Conservation (phyloP, 2,113 vertebrate species). For the Lophochroa leadbeateri region DNA sequence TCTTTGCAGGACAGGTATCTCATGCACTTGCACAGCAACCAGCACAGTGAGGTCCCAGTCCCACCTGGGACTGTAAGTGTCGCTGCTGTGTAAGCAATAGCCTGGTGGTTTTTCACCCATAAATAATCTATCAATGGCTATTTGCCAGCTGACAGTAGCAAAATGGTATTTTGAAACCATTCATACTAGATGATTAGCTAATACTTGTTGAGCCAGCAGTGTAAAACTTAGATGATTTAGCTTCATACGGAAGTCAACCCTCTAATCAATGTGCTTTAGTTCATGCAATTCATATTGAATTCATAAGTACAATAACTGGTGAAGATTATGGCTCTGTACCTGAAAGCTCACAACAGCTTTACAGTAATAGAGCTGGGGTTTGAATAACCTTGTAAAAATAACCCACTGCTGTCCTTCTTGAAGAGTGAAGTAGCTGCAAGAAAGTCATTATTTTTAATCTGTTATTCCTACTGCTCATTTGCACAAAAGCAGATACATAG, state of each 20-base stretch:
- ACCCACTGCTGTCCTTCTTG: neutral
- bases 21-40: no score
- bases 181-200: neutral
- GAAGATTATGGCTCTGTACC: neutral
- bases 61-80: neutral
- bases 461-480: neutral
- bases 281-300: neutral
- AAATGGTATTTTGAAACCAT: neutral
- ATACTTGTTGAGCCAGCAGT: neutral
- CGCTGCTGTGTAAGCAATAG: fast-evolving
- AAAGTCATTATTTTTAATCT: neutral
- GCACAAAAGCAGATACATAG: neutral
- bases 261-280: neutral
- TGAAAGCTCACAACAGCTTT: neutral
- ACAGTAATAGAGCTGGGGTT: neutral
- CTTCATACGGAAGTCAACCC: neutral
- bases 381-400: neutral
- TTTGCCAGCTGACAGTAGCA: neutral
- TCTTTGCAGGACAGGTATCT: neutral
- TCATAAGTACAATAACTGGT: neutral
- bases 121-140: no score
- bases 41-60: fast-evolving
- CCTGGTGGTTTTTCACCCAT: neutral
- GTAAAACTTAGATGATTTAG: neutral
- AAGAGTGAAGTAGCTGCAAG: neutral